Evolutionary conservation across 30 jellyfish, hydroid and myxozoan species (phyloP), one percentile per base, ranked within the genome.

Genomic region (Morbakka virulenta): DNA sequence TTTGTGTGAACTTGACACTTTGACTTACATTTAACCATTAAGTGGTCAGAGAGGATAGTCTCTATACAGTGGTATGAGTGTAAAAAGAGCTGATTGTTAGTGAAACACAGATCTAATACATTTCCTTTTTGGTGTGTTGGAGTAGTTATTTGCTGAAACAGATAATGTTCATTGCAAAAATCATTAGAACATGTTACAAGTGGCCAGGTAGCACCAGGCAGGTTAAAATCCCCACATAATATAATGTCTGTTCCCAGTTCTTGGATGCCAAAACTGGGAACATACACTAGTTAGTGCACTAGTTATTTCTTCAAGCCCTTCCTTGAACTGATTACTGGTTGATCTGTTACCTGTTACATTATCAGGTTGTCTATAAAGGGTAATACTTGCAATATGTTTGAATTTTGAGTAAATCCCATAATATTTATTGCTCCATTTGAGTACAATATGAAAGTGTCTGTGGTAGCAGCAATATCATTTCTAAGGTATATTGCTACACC

Each of bases 201-300:
- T n/a, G n/a, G n/a, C n/a, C n/a, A n/a, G n/a, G n/a, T 62, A 26
- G 31, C 31, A 2, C 2, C 27, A 13, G 80, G 80, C 13, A 67
- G 26, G 31, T 67, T 67, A 22, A 67, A 67, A 31, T 67, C 80
- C 4, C 80, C 80, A 3, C 80, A 63, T 2, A 67, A 2, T 14
- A 67, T 25, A 14, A 67, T 67, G 26, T 32, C 23, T 2, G 80
- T 22, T n/a, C 6, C 2, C 32, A 4, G 76, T 2, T 28, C 11
- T 9, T 62, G 21, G 4, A 67, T 30, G 14, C 25, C 12, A 3
- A 22, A 13, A 3, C 32, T 2, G 76, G 73, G n/a, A n/a, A n/a
- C 76, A 1, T 28, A 22, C 23, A 30, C 35, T 3, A 35, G 28
- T 14, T 35, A 25, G 3, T 25, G 20, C 31, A 67, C 67, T 2